A percentile compares a stretch with the other conserved stretches of the same genome.
Conservation (phyloP, 2,797 vertebrate species). For the Anabas testudineus region DNA sequence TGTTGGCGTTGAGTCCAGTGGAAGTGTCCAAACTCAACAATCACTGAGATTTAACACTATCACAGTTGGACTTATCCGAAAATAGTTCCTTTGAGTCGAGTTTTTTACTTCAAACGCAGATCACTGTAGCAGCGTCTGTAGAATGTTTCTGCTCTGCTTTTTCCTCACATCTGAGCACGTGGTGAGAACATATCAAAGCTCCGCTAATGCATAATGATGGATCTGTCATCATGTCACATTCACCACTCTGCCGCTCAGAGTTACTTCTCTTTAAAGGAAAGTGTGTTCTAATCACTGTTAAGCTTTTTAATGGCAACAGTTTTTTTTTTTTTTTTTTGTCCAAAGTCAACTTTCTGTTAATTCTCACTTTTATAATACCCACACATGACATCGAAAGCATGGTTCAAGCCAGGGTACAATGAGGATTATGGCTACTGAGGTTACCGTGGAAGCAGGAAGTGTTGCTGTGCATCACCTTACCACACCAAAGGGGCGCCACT, state of each 20-base stretch:
- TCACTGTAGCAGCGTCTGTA: background rate
- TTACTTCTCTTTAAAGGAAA: background rate
- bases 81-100: conserved; percentile 12
- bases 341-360: too few species aligned
- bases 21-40: conserved; percentile 32
- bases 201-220: background rate
- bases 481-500: too few species aligned
- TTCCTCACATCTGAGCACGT: conserved; percentile 8
- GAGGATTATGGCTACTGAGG: background rate
- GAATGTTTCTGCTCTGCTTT: background rate
- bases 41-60: background rate
- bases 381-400: too few species aligned
- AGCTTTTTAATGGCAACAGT: background rate
- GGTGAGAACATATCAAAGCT: conserved; percentile 13
- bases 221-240: conserved; percentile 1
- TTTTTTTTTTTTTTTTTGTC: too few species aligned
- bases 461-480: too few species aligned
- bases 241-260: background rate
- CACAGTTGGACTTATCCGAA: conserved; percentile 4
- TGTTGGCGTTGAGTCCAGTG: conserved; percentile 31
- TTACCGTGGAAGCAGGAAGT: too few species aligned
- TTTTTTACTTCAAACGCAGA: conserved; percentile 6
- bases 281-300: background rate
- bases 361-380: too few species aligned
- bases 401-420: too few species aligned